Evolutionary conservation across 2,888 invertebrate genomes (phyloP).

Genomic region (Abrostola triplasia): DNA sequence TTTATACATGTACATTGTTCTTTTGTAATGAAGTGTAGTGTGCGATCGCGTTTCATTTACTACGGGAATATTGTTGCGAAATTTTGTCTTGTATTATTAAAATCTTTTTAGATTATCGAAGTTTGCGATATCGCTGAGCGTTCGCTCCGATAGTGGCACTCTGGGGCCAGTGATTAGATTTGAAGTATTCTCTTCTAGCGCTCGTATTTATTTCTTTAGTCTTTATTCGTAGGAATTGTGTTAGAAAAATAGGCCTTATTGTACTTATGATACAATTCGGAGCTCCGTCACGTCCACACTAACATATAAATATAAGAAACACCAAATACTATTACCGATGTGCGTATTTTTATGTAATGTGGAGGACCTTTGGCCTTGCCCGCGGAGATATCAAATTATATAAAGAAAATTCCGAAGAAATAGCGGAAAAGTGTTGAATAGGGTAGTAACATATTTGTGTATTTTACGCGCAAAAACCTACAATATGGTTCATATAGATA

Average conservation of each 20-base stretch:
- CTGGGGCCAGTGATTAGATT: slow-evolving; percentile 20
- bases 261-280: slow-evolving; percentile 21
- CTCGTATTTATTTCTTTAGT: slow-evolving; percentile 19
- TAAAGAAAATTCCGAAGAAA: slow-evolving; percentile 24
- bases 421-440: slow-evolving; percentile 36
- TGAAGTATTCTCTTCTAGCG: slow-evolving; percentile 10
- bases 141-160: slow-evolving; percentile 11
- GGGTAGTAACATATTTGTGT: slow-evolving; percentile 41
- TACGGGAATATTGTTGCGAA: slow-evolving; percentile 34
- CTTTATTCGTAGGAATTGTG: slow-evolving; percentile 6
- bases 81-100: slow-evolving; percentile 33
- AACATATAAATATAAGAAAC: slow-evolving; percentile 40
- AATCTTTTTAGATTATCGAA: slow-evolving; percentile 35
- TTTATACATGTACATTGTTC: slow-evolving; percentile 58
- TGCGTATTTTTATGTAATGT: slow-evolving; percentile 46
- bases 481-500: slow-evolving; percentile 21
- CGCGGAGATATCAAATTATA: slow-evolving; percentile 48
- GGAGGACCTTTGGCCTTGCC: slow-evolving; percentile 44
- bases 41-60: slow-evolving; percentile 52
- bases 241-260: slow-evolving; percentile 13
- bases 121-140: slow-evolving; percentile 23
- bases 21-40: slow-evolving; percentile 70
- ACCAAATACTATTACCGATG: slow-evolving; percentile 45
- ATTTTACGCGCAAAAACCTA: slow-evolving; percentile 25
- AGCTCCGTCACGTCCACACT: slow-evolving; percentile 39